phyloP scores from a whole-genome alignment of 2,888 invertebrate genomes.

The Macrosoma leucophasiata region DNA sequence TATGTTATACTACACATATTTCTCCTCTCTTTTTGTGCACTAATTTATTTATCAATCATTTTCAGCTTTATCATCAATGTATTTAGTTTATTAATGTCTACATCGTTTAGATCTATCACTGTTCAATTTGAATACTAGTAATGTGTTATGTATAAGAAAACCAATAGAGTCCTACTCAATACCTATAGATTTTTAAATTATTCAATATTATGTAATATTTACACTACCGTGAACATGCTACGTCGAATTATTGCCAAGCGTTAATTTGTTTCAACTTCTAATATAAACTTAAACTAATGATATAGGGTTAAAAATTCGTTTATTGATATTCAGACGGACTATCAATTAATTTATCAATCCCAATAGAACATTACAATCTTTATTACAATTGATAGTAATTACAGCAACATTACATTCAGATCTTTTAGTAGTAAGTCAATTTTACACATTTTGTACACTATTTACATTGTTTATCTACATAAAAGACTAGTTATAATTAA shows the following conservation, averaged over 20 bases:
- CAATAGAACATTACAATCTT: slow-evolving; percentile 54
- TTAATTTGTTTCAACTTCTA: slow-evolving; percentile 51
- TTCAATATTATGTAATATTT: too few species aligned
- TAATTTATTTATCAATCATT: too few species aligned
- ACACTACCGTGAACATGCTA: slow-evolving; percentile 33
- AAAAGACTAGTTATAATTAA: slow-evolving; percentile 56
- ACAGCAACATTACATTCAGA: slow-evolving; percentile 31
- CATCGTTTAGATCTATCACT: too few species aligned
- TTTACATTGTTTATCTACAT: slow-evolving; percentile 43
- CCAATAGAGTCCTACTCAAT: too few species aligned
- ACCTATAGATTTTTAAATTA: too few species aligned
- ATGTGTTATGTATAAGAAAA: too few species aligned
- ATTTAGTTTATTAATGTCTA: too few species aligned
- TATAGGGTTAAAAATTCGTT: slow-evolving; percentile 70
- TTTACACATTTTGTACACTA: slow-evolving; percentile 50
- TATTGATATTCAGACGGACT: slow-evolving; percentile 68
- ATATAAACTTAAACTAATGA: slow-evolving; percentile 61
- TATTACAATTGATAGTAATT: slow-evolving; percentile 45
- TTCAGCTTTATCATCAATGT: too few species aligned
- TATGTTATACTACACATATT: too few species aligned
- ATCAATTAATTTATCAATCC: slow-evolving; percentile 66
- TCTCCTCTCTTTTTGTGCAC: too few species aligned
- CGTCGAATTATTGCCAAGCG: slow-evolving; percentile 69
- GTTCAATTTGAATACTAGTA: too few species aligned
- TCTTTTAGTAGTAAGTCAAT: slow-evolving; percentile 29